A percentile compares a stretch with the other conserved stretches of the same genome.
Conservation (phyloP, 1,140 invertebrate species). For the Vanessa atalanta region DNA sequence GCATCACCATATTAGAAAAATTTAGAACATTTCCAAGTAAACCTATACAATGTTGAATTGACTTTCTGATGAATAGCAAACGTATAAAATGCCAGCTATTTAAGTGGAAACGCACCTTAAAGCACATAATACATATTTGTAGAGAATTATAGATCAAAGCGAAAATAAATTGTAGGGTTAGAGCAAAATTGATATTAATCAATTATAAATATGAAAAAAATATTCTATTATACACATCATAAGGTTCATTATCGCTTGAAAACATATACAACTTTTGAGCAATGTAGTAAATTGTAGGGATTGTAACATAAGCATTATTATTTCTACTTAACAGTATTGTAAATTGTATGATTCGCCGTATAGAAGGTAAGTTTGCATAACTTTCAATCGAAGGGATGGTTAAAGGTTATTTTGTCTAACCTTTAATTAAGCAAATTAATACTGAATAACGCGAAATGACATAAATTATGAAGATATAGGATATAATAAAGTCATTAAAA, state of each 20-base stretch:
- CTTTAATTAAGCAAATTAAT: constrained; percentile 5
- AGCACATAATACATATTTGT: not conserved
- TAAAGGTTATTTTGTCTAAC: constrained; percentile 6
- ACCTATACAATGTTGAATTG: too few species aligned
- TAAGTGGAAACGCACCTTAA: not conserved
- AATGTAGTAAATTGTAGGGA: constrained; percentile 5
- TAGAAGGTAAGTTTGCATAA: constrained; percentile 20
- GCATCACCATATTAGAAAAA: too few species aligned
- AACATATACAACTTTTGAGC: not conserved
- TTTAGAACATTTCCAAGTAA: too few species aligned
- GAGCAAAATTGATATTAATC: not conserved
- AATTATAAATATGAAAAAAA: not conserved
- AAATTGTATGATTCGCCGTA: constrained; percentile 14
- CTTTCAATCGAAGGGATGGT: constrained; percentile 14
- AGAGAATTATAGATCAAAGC: constrained; percentile 1
- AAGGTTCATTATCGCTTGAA: constrained; percentile 1
- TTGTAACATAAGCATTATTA: constrained; percentile 23
- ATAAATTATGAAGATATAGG: not conserved
- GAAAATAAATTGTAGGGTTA: not conserved
- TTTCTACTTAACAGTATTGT: constrained; percentile 23
- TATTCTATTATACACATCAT: not conserved
- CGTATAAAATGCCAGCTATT: too few species aligned
- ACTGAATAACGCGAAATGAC: not conserved
- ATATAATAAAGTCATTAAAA: too few species aligned
- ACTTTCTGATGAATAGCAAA: too few species aligned